Evolutionary conservation across 2,888 invertebrate genomes (phyloP).

Genomic region (Pycnomerus fuliginosus): DNA sequence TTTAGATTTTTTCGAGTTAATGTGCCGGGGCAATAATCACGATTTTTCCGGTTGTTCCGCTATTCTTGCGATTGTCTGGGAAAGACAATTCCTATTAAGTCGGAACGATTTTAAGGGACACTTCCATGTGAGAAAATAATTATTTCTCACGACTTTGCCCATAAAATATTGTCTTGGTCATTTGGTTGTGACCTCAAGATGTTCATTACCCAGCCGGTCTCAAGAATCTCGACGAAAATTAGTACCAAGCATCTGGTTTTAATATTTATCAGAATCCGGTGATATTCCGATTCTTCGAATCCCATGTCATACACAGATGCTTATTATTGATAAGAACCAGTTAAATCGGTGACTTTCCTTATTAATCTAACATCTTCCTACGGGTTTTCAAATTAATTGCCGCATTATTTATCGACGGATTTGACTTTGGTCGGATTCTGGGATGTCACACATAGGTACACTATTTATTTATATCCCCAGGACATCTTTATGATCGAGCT

Average conservation of each 20-base stretch:
- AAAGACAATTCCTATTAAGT: slow-evolving; percentile 6
- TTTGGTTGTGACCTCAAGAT: slow-evolving; percentile 7
- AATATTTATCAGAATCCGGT: slow-evolving; percentile 6
- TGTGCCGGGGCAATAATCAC: slow-evolving; percentile 19
- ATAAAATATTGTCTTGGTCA: slow-evolving; percentile 3
- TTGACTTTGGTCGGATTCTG: slow-evolving; percentile 1
- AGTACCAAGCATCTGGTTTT: slow-evolving; percentile 4
- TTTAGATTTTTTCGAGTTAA: slow-evolving; percentile 31
- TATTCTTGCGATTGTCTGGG: slow-evolving; percentile 24
- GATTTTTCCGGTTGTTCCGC: slow-evolving; percentile 26
- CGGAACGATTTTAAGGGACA: slow-evolving; percentile 7
- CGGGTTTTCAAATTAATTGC: slow-evolving; percentile 8
- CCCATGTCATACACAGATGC: slow-evolving; percentile 5
- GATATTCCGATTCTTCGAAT: slow-evolving; percentile 10
- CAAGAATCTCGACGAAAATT: no score
- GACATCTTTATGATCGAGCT: no score
- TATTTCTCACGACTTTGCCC: slow-evolving; percentile 14
- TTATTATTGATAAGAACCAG: slow-evolving; percentile 10
- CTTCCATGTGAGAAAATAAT: slow-evolving; percentile 5
- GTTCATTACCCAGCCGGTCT: no score
- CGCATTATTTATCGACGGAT: slow-evolving; percentile 6
- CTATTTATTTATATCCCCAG: no score
- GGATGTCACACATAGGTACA: slow-evolving; percentile 2
- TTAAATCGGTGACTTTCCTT: slow-evolving; percentile 6
- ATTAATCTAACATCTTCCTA: slow-evolving; percentile 6